Evolutionary conservation across 2,888 invertebrate species (phyloP).

Genomic region (Pinctada fucata): DNA sequence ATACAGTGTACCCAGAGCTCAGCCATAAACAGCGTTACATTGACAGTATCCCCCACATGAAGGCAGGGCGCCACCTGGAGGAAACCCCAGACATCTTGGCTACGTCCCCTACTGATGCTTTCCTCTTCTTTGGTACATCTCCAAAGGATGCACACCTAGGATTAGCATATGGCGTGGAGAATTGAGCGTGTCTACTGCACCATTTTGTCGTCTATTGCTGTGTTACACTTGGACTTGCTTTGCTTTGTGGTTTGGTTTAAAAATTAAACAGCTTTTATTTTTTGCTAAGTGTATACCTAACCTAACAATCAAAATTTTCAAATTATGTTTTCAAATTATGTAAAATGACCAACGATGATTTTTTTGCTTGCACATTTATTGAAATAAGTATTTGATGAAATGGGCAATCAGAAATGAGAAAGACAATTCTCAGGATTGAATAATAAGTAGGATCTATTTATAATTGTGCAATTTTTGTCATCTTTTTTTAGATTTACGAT

Average conservation of each 20-base stretch:
- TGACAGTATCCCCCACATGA: constrained; percentile 37
- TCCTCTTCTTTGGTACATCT: constrained; percentile 21
- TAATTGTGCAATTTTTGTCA: background rate
- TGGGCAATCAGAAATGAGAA: background rate
- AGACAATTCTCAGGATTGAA: no score
- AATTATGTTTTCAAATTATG: background rate
- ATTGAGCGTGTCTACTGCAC: background rate
- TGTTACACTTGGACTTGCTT: background rate
- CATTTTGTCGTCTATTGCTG: background rate
- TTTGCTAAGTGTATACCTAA: background rate
- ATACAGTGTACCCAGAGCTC: constrained; percentile 29
- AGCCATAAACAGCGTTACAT: constrained; percentile 14
- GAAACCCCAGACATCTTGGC: constrained; percentile 32
- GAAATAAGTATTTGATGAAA: background rate
- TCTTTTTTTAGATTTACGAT: background rate
- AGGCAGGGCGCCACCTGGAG: constrained; percentile 49
- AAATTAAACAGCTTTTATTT: background rate
- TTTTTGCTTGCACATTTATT: background rate
- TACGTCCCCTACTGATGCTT: background rate
- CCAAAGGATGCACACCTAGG: constrained; percentile 43
- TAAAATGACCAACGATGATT: background rate
- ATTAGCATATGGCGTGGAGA: constrained; percentile 12
- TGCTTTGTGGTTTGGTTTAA: background rate
- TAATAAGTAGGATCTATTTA: no score
- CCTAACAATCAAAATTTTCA: background rate